phyloP scores from a whole-genome alignment of 2,888 invertebrate genomes.

The Ganaspis brasiliensis region DNA sequence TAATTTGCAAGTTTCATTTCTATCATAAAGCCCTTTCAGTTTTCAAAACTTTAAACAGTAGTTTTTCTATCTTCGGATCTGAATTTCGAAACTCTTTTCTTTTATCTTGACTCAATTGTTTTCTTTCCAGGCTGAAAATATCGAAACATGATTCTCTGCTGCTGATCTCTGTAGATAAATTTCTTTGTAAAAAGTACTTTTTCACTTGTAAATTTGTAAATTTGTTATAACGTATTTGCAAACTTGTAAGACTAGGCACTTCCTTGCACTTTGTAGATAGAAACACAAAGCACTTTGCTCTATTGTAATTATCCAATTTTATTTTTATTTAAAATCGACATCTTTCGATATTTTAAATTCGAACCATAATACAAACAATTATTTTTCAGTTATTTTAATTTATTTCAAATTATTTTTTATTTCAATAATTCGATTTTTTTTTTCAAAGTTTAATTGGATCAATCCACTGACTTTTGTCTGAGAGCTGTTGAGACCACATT shows the following conservation, averaged over 20 bases:
- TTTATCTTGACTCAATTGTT: slow-evolving; percentile 47
- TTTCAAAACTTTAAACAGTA: neutral
- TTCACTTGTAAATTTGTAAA: slow-evolving; percentile 63
- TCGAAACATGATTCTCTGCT: slow-evolving; percentile 57
- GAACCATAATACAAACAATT: slow-evolving; percentile 30
- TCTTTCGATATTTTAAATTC: slow-evolving; percentile 59
- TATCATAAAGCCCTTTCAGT: neutral
- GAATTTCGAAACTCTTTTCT: slow-evolving; percentile 5
- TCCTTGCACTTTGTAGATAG: slow-evolving; percentile 54
- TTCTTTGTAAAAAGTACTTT: neutral
- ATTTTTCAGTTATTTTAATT: no score
- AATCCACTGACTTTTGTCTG: no score
- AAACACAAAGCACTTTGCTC: slow-evolving; percentile 30
- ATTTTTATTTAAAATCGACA: slow-evolving; percentile 47
- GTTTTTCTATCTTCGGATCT: neutral
- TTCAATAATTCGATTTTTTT: no score
- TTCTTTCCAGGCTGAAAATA: slow-evolving; percentile 56
- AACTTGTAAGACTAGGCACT: slow-evolving; percentile 48
- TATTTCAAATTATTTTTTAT: no score
- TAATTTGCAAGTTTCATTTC: slow-evolving; percentile 41
- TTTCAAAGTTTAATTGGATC: no score
- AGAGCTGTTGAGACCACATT: no score
- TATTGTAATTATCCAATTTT: neutral
- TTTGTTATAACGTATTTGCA: slow-evolving; percentile 46
- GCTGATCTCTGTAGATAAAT: slow-evolving; percentile 55